Evolutionary conservation across 2,113 vertebrate genomes (phyloP).

Genomic region (Zapornia atra): DNA sequence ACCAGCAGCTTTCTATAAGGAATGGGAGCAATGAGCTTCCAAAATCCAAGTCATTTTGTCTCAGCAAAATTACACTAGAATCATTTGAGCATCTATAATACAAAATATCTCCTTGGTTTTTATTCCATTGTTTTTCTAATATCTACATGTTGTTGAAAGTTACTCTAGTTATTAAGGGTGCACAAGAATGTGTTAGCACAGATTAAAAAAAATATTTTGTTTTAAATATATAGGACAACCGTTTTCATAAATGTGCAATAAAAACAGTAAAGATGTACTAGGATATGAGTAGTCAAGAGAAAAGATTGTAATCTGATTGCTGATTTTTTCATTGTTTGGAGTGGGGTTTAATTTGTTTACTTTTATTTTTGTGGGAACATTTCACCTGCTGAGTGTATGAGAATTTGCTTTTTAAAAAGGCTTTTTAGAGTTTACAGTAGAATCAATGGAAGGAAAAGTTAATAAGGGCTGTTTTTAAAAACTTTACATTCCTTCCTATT

Average conservation of each 20-base stretch:
- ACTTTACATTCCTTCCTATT: constrained; percentile 84
- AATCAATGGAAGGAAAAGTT: constrained; percentile 83
- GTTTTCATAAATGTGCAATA: constrained; percentile 77
- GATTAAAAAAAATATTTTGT: constrained; percentile 56
- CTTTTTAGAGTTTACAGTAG: constrained; percentile 85
- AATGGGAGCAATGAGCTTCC: constrained; percentile 17
- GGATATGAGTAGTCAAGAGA: constrained; percentile 52
- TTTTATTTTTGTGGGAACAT: constrained; percentile 71
- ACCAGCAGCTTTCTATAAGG: constrained; percentile 15
- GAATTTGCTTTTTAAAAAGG: constrained; percentile 80
- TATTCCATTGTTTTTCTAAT: constrained; percentile 46
- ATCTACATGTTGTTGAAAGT: constrained; percentile 38
- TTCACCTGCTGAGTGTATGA: constrained; percentile 78
- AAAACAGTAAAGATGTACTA: constrained; percentile 51
- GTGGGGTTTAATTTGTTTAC: constrained; percentile 41
- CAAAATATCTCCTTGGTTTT: background rate
- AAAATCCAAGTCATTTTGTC: background rate
- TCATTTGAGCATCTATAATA: background rate
- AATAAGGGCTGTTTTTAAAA: constrained; percentile 87
- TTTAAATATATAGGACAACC: constrained; percentile 61
- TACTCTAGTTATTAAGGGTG: constrained; percentile 54
- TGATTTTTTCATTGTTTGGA: constrained; percentile 62
- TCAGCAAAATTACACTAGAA: background rate
- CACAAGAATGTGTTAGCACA: constrained; percentile 72
- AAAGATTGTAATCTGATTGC: constrained; percentile 63